These are phyloP conservation scores for Bombylius major DNA, from an alignment of 2,888 invertebrate species.

Conservation along the genomic window DNA sequence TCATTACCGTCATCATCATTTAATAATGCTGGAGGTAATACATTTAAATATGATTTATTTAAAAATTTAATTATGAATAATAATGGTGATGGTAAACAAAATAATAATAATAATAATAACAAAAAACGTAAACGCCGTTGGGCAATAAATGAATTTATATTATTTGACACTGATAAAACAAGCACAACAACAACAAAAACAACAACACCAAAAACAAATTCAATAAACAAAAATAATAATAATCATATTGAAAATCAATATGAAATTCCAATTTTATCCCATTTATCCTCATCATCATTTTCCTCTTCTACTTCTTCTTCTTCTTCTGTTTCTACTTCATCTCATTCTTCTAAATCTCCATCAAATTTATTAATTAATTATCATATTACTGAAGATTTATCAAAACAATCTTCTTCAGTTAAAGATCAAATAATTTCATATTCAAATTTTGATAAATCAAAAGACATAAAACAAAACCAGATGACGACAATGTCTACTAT, in stretches of 20 bases:
- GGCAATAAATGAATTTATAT: background rate
- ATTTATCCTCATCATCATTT: too few relatives aligned
- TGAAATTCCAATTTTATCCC: background rate
- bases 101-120: background rate
- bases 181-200: too few relatives aligned
- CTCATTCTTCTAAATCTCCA: too few relatives aligned
- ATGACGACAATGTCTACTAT: background rate
- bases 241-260: background rate
- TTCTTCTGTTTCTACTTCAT: too few relatives aligned
- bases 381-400: too few relatives aligned
- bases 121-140: background rate
- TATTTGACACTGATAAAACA: background rate
- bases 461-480: too few relatives aligned
- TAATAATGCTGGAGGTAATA: conserved; percentile 34
- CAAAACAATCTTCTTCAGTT: too few relatives aligned
- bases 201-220: too few relatives aligned
- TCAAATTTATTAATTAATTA: too few relatives aligned
- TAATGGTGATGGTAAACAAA: background rate
- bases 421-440: too few relatives aligned
- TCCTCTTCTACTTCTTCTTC: too few relatives aligned
- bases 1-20: conserved; percentile 52
- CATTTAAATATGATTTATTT: background rate
- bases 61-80: background rate
- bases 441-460: too few relatives aligned
- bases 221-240: background rate